Conservation (phyloP, 30 jellyfish, hydroid and myxozoan genomes). For the Catostylus mosaicus region DNA sequence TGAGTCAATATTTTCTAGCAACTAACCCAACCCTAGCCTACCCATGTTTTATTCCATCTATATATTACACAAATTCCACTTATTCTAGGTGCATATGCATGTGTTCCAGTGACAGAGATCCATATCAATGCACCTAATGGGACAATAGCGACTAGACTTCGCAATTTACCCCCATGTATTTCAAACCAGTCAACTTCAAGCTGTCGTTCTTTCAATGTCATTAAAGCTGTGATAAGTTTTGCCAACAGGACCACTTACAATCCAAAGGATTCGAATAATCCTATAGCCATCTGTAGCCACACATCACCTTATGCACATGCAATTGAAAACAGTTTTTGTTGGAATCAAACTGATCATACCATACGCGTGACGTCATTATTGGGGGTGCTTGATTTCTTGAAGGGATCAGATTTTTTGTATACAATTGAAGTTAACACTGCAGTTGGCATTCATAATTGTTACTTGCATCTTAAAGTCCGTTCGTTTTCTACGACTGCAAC, state of each 20-base stretch:
- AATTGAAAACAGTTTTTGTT: conserved; percentile 8
- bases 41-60: no score
- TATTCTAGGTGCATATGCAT: neutral
- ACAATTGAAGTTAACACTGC: neutral
- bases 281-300: neutral
- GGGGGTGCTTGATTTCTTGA: neutral
- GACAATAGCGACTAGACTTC: neutral
- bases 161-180: neutral
- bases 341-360: neutral
- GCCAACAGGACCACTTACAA: neutral
- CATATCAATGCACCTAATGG: neutral
- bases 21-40: no score
- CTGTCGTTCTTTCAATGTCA: neutral
- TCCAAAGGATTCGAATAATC: neutral
- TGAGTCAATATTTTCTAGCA: no score
- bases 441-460: neutral
- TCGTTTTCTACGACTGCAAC: neutral
- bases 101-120: neutral
- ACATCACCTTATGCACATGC: neutral
- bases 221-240: neutral
- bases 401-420: neutral
- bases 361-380: neutral
- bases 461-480: neutral
- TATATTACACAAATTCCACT: no score
- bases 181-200: neutral